These are phyloP conservation scores for Oreochromis spilurus DNA, from an alignment of 2,113 vertebrate species.

Conservation along the genomic window DNA sequence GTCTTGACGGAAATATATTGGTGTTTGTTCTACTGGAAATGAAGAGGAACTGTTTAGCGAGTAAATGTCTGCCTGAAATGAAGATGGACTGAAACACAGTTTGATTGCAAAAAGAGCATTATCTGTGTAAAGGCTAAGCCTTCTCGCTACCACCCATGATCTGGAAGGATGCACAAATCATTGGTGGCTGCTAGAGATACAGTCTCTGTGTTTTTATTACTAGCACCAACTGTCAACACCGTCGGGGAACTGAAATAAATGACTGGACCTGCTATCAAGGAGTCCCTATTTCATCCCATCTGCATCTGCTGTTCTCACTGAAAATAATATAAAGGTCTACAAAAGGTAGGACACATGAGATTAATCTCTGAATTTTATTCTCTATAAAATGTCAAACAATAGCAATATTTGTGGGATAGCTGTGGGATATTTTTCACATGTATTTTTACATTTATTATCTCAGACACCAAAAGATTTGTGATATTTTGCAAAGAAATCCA, in stretches of 20 bases:
- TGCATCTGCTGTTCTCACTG: not conserved
- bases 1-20: conserved; percentile 16
- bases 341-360: not conserved
- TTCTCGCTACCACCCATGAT: not conserved
- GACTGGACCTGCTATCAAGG: conserved; percentile 24
- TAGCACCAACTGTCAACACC: conserved; percentile 27
- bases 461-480: not conserved
- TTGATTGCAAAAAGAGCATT: conserved; percentile 11
- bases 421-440: not conserved
- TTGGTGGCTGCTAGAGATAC: conserved; percentile 39
- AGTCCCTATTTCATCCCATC: conserved; percentile 39
- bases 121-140: not conserved
- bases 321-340: not conserved
- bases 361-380: not conserved
- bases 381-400: not conserved
- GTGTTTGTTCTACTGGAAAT: conserved; percentile 12
- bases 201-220: conserved; percentile 45
- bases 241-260: conserved; percentile 22
- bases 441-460: not conserved
- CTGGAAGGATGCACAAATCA: conserved; percentile 32
- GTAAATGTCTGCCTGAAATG: conserved; percentile 22
- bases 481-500: not conserved
- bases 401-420: not conserved
- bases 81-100: conserved; percentile 22
- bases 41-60: not conserved